A percentile compares a stretch with the other conserved stretches of the same genome.
phyloP scores from a whole-genome alignment of 2,797 vertebrate species.

The Argya squamiceps region DNA sequence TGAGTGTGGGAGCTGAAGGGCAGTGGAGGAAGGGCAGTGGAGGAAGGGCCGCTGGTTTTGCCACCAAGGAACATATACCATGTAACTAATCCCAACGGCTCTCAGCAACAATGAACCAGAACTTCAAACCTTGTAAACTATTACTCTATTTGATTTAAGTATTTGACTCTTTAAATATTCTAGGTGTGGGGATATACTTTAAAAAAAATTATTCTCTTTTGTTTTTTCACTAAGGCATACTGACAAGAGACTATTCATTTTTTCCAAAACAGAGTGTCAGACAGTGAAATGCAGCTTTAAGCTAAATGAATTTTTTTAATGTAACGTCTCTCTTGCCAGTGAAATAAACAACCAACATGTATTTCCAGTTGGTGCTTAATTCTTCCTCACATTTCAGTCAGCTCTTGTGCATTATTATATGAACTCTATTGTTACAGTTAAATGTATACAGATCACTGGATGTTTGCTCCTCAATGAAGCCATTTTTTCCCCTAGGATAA shows the following conservation, averaged over 20 bases:
- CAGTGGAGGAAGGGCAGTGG: background rate
- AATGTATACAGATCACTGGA: background rate
- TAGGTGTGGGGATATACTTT: background rate
- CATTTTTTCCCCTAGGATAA: background rate
- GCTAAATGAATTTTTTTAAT: background rate
- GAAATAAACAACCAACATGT: slow-evolving; percentile 21
- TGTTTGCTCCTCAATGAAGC: background rate
- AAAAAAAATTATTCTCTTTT: background rate
- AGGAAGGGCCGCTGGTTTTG: background rate
- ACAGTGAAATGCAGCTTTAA: slow-evolving; percentile 20
- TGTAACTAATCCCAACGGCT: background rate
- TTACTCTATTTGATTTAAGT: background rate
- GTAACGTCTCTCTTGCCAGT: slow-evolving; percentile 1
- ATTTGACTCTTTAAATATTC: background rate
- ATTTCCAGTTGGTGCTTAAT: slow-evolving; percentile 8
- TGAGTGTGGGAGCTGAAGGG: background rate
- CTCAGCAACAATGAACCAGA: background rate
- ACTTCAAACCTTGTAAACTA: background rate
- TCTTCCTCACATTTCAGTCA: slow-evolving; percentile 1
- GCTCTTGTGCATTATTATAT: background rate
- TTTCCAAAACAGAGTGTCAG: slow-evolving; percentile 24
- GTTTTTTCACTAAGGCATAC: background rate
- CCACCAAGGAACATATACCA: background rate
- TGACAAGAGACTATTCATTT: slow-evolving; percentile 15
- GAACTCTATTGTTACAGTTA: background rate